A percentile compares a stretch with the other conserved stretches of the same genome.
phyloP scores from a whole-genome alignment of 2,888 invertebrate genomes.

The Epirrhoe tristata region DNA sequence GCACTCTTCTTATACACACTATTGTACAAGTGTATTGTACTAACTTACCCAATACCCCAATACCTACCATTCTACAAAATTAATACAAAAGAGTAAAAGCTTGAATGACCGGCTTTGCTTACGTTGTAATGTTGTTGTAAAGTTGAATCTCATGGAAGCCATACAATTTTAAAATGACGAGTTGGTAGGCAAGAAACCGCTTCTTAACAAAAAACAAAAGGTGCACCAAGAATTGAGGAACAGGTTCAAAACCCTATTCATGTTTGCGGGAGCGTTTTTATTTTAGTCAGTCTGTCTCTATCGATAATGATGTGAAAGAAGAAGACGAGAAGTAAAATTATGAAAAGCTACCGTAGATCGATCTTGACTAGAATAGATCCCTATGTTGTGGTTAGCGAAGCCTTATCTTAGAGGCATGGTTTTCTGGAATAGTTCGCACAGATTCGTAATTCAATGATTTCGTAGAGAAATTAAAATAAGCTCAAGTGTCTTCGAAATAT shows the following conservation, averaged over 20 bases:
- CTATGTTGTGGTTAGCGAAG: constrained; percentile 71
- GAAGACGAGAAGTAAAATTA: constrained; percentile 45
- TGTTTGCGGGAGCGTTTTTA: constrained; percentile 50
- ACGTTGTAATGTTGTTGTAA: constrained; percentile 13
- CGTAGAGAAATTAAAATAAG: too few relatives aligned
- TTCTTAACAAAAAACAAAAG: constrained; percentile 60
- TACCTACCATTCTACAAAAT: background rate
- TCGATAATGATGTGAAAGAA: constrained; percentile 42
- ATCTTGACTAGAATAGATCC: constrained; percentile 40
- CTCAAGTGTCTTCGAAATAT: too few relatives aligned
- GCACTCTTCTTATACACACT: background rate
- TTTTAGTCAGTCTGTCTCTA: constrained; percentile 47
- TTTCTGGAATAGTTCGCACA: constrained; percentile 5
- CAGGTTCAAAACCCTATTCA: constrained; percentile 61
- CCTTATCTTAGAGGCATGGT: constrained; percentile 49
- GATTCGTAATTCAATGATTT: background rate
- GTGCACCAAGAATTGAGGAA: constrained; percentile 56
- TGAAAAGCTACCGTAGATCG: constrained; percentile 33
- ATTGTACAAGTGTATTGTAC: background rate
- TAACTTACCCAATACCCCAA: too few relatives aligned
- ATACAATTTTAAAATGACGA: constrained; percentile 42
- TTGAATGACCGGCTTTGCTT: constrained; percentile 4
- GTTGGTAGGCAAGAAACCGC: constrained; percentile 45
- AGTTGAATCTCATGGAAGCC: constrained; percentile 38
- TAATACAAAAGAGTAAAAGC: constrained; percentile 3